Evolutionary conservation across 2,113 vertebrate species (phyloP).

Genomic region (Laticauda laticaudata): DNA sequence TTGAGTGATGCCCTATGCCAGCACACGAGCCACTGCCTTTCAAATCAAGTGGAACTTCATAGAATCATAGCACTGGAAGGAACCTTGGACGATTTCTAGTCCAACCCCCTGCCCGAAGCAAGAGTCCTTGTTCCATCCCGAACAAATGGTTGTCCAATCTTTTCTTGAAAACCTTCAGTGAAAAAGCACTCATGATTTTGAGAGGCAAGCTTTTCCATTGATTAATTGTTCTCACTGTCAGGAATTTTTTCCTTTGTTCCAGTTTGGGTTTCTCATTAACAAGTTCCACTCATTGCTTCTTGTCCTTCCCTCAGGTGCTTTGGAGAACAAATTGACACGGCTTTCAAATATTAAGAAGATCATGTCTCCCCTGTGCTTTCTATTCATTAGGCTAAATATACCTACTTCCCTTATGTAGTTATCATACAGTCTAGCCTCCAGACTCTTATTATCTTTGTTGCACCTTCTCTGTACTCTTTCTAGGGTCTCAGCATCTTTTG

Average conservation of each 20-base stretch:
- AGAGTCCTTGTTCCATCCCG: neutral
- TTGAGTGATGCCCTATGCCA: neutral
- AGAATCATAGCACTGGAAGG: neutral
- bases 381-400: neutral
- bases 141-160: neutral
- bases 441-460: neutral
- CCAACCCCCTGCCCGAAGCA: neutral
- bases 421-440: neutral
- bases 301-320: neutral
- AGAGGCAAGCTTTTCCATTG: neutral
- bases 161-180: neutral
- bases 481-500: neutral
- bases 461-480: neutral
- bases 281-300: neutral
- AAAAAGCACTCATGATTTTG: neutral
- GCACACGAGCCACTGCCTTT: neutral
- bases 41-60: neutral
- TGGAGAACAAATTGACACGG: neutral
- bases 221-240: neutral
- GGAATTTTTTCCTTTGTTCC: neutral
- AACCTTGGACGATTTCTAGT: neutral
- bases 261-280: neutral
- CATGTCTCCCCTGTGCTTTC: neutral
- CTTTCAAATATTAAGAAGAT: neutral
- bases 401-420: neutral